Percentiles rank a stretch among this genome's conserved stretches.
These are phyloP conservation scores for Liodrosophila aerea DNA, from an alignment of 2,888 invertebrate genomes.

Conservation along the genomic window DNA sequence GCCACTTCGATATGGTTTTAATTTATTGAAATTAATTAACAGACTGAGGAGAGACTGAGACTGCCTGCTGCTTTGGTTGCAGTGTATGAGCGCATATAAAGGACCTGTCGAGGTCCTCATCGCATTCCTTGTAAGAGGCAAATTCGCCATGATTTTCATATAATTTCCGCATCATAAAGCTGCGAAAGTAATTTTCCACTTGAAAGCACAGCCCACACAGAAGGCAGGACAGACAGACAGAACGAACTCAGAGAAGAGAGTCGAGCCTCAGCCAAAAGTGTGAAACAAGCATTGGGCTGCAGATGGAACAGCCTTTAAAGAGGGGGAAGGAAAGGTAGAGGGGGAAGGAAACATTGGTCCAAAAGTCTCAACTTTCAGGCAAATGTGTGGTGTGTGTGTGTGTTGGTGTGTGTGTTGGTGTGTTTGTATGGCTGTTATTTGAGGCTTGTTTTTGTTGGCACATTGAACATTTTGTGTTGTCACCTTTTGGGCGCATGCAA, in stretches of 20 bases:
- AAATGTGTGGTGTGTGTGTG: slow-evolving; percentile 1
- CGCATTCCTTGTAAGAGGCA: slow-evolving; percentile 72
- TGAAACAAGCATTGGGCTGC: slow-evolving; percentile 23
- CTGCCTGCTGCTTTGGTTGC: too few relatives aligned
- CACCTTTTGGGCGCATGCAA: slow-evolving; percentile 71
- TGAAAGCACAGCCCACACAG: slow-evolving; percentile 73
- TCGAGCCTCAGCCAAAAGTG: slow-evolving; percentile 36
- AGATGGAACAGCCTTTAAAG: neutral
- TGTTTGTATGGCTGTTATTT: slow-evolving; percentile 29
- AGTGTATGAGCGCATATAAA: too few relatives aligned
- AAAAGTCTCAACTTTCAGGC: slow-evolving; percentile 35
- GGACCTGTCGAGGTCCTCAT: slow-evolving; percentile 5
- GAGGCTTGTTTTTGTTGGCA: slow-evolving; percentile 62
- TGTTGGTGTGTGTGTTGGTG: slow-evolving; percentile 8
- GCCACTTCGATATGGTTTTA: too few relatives aligned
- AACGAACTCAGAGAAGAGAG: slow-evolving; percentile 15
- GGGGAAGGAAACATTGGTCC: slow-evolving; percentile 8
- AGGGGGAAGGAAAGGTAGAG: neutral
- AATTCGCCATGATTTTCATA: slow-evolving; percentile 81
- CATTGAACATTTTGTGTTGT: slow-evolving; percentile 73
- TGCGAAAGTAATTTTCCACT: slow-evolving; percentile 82
- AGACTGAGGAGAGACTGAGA: too few relatives aligned
- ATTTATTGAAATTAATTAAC: too few relatives aligned
- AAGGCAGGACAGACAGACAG: slow-evolving; percentile 36
- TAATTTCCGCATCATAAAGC: slow-evolving; percentile 82